Base-by-base conservation (phyloP, 2,797 vertebrate species). In the Clamator glandarius region DNA sequence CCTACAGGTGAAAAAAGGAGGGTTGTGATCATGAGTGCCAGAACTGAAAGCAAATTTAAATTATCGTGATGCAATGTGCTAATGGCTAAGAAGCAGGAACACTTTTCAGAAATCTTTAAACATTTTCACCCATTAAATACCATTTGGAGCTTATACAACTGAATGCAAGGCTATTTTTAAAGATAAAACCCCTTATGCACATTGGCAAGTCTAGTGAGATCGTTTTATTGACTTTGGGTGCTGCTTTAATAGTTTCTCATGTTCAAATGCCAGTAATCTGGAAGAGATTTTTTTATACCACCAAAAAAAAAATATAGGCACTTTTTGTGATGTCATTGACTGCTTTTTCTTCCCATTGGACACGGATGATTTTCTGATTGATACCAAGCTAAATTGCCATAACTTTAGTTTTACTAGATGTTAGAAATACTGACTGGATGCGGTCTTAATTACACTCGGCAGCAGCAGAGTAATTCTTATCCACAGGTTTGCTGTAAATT, bases 221-320 rank as follows among this genome's bases (percentile, higher is more conserved):
- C 12, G 1, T 92, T 95, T 80, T 93, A 92, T 96, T 95, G 92
- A 94, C 83, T 92, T 92, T 42, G 63, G 81, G 25, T 39, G 52
- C 84, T 93, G 86, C 76, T 95, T 88, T 61, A 92, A 66, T 79
- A 68, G 58, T 87, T 90, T 84, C 55, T 50, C 24, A 17, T 84
- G 73, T 93, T 96, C 76, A 94, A 84, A 94, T 91, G 55, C 70
- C 51, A 85, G 72, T 92, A 86, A 70, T 35, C 44, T 89, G 58
- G 69, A 92, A 50, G 11, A 75, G n/a, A 44, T 39, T 61, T 72
- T 75, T 31, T 54, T 46, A 77, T 84, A 68, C 18, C 25, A 33
- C 63, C 2, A 5, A 69, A 68, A 61, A 42, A 54, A 9, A 31
- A 89, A 57, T 11, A 5, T 24, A 75, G 55, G 24, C 18, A 28